Evolutionary conservation across 2,888 invertebrate species (phyloP).

Genomic region (Mesochorus sp.): DNA sequence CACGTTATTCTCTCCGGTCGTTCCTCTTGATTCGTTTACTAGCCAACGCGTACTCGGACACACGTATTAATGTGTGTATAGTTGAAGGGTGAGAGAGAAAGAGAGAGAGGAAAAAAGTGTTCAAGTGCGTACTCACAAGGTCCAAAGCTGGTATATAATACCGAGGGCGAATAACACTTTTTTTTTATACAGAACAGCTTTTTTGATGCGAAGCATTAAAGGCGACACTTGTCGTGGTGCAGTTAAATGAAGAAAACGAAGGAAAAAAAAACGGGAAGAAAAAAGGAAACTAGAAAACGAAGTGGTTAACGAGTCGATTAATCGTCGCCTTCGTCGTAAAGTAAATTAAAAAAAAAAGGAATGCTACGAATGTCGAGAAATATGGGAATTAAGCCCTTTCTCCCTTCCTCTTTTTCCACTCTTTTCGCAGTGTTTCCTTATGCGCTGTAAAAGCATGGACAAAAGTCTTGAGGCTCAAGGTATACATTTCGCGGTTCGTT

Average conservation of each 20-base stretch:
- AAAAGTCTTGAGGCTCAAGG: conserved; percentile 49
- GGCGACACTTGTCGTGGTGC: too few relatives aligned
- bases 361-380: conserved; percentile 48
- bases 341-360: conserved; percentile 51
- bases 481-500: conserved; percentile 54
- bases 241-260: too few relatives aligned
- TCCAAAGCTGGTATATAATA: conserved; percentile 6
- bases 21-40: background rate
- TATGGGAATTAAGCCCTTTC: conserved; percentile 51
- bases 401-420: background rate
- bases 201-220: too few relatives aligned
- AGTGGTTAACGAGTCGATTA: conserved; percentile 64
- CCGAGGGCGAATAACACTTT: conserved; percentile 39
- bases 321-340: conserved; percentile 44
- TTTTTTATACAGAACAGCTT: conserved; percentile 26
- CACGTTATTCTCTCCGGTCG: conserved; percentile 3
- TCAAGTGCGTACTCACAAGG: conserved; percentile 16
- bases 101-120: conserved; percentile 12
- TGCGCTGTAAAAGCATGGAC: conserved; percentile 33
- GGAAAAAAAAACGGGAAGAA: conserved; percentile 26
- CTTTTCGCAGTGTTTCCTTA: background rate
- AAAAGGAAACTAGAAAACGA: conserved; percentile 36
- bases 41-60: background rate
- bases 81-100: background rate
- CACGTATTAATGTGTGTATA: background rate